Base-by-base conservation (phyloP, 2,113 vertebrate genomes). In the Mixornis gularis region DNA sequence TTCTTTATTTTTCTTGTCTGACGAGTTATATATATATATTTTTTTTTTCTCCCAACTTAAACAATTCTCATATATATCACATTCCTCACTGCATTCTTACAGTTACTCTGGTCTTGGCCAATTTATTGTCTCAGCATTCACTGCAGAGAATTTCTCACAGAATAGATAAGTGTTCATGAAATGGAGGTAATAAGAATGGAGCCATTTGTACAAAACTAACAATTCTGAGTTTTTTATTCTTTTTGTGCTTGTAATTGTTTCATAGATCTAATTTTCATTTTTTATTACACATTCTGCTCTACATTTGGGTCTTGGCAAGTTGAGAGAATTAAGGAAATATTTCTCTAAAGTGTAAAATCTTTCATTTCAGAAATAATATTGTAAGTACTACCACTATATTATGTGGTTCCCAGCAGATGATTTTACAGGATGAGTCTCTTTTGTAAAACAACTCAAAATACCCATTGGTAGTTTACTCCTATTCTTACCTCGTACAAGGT, bases 221-320 rank as follows among this genome's bases (percentile, higher is more conserved):
- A 2, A 17, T 84, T 90, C 17, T 62, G 26, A 72, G 10, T 58
- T 18, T 1, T 93, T 90, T 93, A 58, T 52, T 21, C 9, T 19
- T 90, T 52, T 70, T 72, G 49, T 92, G 58, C 11, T 56, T 92
- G 14, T 49, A 93, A 64, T 79, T 79, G 29, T 30, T 93, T 93
- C 81, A 71, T 77, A 34, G 36, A 17, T 84, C 65, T 90, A 48
- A 70, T 83, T 93, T 90, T 93, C 16, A 34, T 41, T 56, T 86
- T 90, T 95, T 92, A 88, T 94, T 86, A 30, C 41, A 51, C 41
- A 76, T 85, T 96, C 53, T 93, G 22, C 32, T 90, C 32, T 19
- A 40, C 10, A 65, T 81, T 89, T 76, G 20, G 2, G 38, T 53
- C 36, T 78, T 68, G 21, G 49, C 4, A 92, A 71, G 10, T 58